A percentile compares a stretch with the other conserved stretches of the same genome.
These are phyloP conservation scores for Oikopleura dioica DNA, from an alignment of 23 tunicate genomes.

Conservation along the genomic window DNA sequence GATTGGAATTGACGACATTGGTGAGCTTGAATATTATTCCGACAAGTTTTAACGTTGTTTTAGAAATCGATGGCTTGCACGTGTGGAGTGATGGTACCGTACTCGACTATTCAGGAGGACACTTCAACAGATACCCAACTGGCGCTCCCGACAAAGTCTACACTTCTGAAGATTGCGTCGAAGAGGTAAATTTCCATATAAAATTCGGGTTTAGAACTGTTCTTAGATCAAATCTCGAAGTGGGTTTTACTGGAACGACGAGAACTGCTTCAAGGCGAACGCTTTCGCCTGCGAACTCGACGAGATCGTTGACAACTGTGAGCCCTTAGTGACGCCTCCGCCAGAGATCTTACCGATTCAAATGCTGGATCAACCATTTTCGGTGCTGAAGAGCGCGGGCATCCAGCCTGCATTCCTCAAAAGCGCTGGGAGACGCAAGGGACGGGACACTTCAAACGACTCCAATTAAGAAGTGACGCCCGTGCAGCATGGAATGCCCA, in stretches of 20 bases:
- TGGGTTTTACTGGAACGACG: constrained; percentile 54
- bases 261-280: constrained; percentile 41
- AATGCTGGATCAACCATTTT: too few species aligned
- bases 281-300: constrained; percentile 38
- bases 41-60: constrained; percentile 3
- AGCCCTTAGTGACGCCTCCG: too few species aligned
- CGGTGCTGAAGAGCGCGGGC: too few species aligned
- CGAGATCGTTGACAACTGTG: not conserved
- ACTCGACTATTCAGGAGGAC: constrained; percentile 15
- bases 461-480: too few species aligned
- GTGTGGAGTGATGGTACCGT: constrained; percentile 36
- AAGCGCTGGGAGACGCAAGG: too few species aligned
- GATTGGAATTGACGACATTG: constrained; percentile 24
- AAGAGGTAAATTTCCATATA: constrained; percentile 14
- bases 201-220: too few species aligned
- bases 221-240: constrained; percentile 15
- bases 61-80: constrained; percentile 17
- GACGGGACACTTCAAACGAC: too few species aligned
- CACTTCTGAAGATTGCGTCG: constrained; percentile 53
- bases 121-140: constrained; percentile 27
- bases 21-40: not conserved
- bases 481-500: too few species aligned
- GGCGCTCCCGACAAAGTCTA: constrained; percentile 38
- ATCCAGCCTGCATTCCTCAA: too few species aligned
- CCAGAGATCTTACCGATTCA: too few species aligned